Conservation (phyloP, 2,888 invertebrate genomes). For the Labia minor region DNA sequence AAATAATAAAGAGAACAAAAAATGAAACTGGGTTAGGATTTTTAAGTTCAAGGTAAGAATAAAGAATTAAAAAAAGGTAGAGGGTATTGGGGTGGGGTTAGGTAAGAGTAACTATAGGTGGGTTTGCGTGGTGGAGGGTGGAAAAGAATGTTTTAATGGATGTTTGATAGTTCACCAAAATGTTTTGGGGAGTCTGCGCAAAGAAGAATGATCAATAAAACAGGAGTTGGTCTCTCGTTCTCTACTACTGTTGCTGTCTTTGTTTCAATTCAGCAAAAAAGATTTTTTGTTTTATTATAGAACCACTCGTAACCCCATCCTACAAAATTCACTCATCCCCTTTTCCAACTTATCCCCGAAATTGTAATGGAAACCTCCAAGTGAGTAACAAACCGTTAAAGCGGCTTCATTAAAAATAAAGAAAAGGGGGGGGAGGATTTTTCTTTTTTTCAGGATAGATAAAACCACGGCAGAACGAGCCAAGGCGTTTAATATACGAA, state of each 20-base stretch:
- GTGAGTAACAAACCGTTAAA: conserved; percentile 6
- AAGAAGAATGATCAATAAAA: neutral
- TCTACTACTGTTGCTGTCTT: too few relatives aligned
- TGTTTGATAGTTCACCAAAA: neutral
- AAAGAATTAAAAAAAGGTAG: too few relatives aligned
- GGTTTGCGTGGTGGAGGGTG: neutral
- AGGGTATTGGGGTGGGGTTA: neutral
- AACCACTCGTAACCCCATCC: too few relatives aligned
- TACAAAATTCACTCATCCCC: neutral
- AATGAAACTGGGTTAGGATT: too few relatives aligned
- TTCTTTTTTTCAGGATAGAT: neutral
- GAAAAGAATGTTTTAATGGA: conserved; percentile 13
- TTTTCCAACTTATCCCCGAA: neutral
- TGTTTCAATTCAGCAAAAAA: too few relatives aligned
- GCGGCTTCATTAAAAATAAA: neutral
- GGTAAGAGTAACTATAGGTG: too few relatives aligned
- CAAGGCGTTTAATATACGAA: neutral
- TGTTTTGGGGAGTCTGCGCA: neutral
- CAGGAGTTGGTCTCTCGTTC: neutral
- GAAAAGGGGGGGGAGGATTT: neutral
- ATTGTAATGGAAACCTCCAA: neutral
- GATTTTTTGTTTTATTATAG: too few relatives aligned
- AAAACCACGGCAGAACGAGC: too few relatives aligned
- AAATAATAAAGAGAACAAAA: too few relatives aligned
- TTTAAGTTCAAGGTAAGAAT: neutral